A percentile compares a stretch with the other conserved stretches of the same genome.
Conservation (phyloP, 2,113 vertebrate species). For the Meles meles region DNA sequence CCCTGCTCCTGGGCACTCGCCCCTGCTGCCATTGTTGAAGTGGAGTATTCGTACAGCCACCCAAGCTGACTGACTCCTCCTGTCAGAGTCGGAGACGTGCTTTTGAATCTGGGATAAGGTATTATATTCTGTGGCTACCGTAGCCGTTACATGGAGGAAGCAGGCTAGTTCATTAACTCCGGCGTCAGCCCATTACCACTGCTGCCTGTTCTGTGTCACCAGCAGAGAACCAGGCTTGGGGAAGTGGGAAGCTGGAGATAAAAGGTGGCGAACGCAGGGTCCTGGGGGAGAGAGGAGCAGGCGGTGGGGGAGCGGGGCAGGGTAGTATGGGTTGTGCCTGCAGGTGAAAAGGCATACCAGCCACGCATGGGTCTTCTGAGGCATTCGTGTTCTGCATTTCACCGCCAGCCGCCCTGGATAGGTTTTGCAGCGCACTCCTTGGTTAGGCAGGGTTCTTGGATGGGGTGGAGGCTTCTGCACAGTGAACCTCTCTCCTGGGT, state of each 20-base stretch:
- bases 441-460: not conserved
- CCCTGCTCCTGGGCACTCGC: not conserved
- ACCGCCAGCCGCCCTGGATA: accelerated
- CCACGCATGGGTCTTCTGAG: not conserved
- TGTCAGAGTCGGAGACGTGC: not conserved
- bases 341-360: not conserved
- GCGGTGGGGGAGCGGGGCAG: accelerated
- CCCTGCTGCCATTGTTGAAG: not conserved
- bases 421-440: not conserved
- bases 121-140: not conserved
- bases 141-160: not conserved
- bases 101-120: not conserved
- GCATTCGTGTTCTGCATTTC: not conserved
- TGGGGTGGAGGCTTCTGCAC: not conserved
- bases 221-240: not conserved
- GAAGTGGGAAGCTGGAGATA: not conserved
- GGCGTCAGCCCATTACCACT: too few species aligned
- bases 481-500: not conserved
- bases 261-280: not conserved
- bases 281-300: accelerated
- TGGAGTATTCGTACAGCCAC: not conserved
- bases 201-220: not conserved
- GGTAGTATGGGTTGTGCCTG: not conserved
- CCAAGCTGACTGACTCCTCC: not conserved
- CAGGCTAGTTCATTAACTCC: not conserved